Conservation (phyloP, 2,888 invertebrate species). For the Phymatocera aterrima region DNA sequence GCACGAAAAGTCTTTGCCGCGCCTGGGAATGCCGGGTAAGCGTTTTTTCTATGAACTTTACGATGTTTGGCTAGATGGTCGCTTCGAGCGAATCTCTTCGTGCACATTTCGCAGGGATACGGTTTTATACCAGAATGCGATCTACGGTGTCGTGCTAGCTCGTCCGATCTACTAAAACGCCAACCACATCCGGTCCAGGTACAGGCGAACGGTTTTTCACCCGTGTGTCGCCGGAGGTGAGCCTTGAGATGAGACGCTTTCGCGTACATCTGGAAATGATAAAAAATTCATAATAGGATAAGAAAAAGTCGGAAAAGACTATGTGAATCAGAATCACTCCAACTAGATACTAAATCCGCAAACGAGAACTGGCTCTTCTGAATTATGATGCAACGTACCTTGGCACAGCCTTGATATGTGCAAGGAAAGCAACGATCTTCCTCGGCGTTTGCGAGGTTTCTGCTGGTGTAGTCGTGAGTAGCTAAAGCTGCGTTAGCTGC, state of each 20-base stretch:
- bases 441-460: conserved; percentile 64
- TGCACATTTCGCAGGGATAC: conserved; percentile 91
- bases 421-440: conserved; percentile 73
- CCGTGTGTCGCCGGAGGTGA: conserved; percentile 89
- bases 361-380: neutral
- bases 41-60: conserved; percentile 85
- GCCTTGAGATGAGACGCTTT: conserved; percentile 94
- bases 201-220: conserved; percentile 86
- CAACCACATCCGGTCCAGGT: conserved; percentile 90
- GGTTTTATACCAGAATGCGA: conserved; percentile 98
- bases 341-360: too few relatives aligned
- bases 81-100: conserved; percentile 93
- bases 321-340: neutral
- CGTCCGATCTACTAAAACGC: conserved; percentile 96
- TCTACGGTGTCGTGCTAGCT: conserved; percentile 92
- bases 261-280: conserved; percentile 83
- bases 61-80: conserved; percentile 96
- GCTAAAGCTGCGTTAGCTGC: conserved; percentile 71
- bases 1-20: conserved; percentile 60
- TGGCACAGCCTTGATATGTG: conserved; percentile 72
- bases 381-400: conserved; percentile 58
- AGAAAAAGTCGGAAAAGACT: neutral
- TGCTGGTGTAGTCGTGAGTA: conserved; percentile 73
- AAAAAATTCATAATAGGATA: neutral
- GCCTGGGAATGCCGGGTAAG: conserved; percentile 66